Evolutionary conservation across 2,797 vertebrate genomes (phyloP), one percentile per base, ranked within the genome.

Genomic region (Crotalus adamanteus): DNA sequence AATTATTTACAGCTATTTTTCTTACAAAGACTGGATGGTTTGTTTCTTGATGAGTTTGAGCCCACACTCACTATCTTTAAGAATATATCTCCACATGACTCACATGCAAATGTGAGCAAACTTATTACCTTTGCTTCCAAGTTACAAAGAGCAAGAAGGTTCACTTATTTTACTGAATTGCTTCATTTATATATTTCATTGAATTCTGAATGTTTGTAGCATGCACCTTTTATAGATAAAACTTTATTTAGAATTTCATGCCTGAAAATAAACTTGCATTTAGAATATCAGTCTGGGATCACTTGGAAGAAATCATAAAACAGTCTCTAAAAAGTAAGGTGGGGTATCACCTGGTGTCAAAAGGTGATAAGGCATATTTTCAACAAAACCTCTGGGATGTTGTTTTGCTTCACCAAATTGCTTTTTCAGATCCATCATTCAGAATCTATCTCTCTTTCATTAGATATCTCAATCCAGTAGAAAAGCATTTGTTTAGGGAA

Each of bases 211-310:
- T 60, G 69, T 87, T 87, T 90, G 59, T 2, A 18, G 63, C 47
- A 8, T 59, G 89, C n/a, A 31, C 7, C 85, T 94, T 92, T 73
- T 59, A 57, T 37, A 59, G 28, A n/a, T 83, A 5, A 91, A 87
- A 16, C 51, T 78, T 86, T 85, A 2, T 59, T 89, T 89, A 85
- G 13, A 13, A 55, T 14, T 2, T 57, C 26, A 28, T 59, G 1
- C 55, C 25, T 93, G 91, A 92, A 93, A 91, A 47, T 11, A 89
- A 25, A 37, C 37, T 47, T 69, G 59, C 11, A 16, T 93, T 94
- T 88, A 61, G 90, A 91, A 28, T 28, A 88, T 93, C 69, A 56
- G 2, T 87, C 86, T 92, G 6, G 86, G 69, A 20, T 94, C 59
- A 3, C 1, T 91, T 94, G 42, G 60, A 93, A 88, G 22, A 88